Evolutionary conservation across 1,140 invertebrate species (phyloP).

Genomic region (Melitaea cinxia): DNA sequence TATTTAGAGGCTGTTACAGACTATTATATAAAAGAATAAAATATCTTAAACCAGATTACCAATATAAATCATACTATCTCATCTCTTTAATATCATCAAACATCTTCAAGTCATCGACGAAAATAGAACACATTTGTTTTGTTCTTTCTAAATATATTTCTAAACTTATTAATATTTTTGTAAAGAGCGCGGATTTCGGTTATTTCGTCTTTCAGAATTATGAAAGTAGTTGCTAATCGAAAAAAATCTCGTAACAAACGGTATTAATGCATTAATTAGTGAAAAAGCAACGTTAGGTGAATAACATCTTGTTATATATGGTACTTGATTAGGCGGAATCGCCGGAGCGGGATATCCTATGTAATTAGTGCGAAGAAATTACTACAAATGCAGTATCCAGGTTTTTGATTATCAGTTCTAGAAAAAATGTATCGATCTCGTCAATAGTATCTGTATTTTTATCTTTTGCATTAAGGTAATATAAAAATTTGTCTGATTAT

Average conservation of each 20-base stretch:
- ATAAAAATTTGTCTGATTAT: neutral
- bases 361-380: constrained; percentile 3
- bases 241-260: constrained; percentile 12
- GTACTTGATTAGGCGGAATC: constrained; percentile 27
- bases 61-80: constrained; percentile 7
- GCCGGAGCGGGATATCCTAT: constrained; percentile 7
- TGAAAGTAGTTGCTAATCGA: neutral
- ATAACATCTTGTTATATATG: constrained; percentile 14
- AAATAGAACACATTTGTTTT: constrained; percentile 4
- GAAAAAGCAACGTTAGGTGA: constrained; percentile 23
- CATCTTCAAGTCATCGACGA: constrained; percentile 2
- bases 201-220: constrained; percentile 5
- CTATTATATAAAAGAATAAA: neutral
- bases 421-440: neutral
- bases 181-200: neutral
- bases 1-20: no score
- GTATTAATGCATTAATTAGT: constrained; percentile 26
- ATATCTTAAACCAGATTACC: neutral
- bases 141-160: constrained; percentile 15
- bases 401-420: neutral
- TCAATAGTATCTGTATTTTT: neutral
- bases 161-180: neutral
- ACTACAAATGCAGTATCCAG: neutral
- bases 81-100: neutral
- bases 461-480: neutral